Conservation (phyloP, 2,888 invertebrate species). For the Cenopis cana region DNA sequence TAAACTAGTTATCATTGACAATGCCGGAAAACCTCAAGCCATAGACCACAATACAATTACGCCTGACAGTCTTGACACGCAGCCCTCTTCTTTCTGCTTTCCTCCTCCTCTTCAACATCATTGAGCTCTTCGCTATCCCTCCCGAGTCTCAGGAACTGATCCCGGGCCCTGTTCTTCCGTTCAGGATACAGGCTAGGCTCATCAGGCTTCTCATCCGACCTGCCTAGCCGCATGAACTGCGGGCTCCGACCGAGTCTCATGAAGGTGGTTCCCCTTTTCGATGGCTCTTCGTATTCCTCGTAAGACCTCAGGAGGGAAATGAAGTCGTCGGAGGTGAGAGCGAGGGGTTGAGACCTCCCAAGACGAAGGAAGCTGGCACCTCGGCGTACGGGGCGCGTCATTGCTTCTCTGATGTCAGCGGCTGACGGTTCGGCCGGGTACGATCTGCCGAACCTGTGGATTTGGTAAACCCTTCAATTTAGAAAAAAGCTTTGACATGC, state of each 20-base stretch:
- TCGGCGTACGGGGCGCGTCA: slow-evolving; percentile 66
- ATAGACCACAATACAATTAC: slow-evolving; percentile 57
- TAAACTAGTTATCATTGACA: neutral
- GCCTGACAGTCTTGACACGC: slow-evolving; percentile 70
- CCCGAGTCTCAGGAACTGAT: slow-evolving; percentile 77
- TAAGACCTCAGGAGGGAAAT: slow-evolving; percentile 69
- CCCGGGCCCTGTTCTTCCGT: slow-evolving; percentile 73
- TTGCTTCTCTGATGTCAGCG: slow-evolving; percentile 70
- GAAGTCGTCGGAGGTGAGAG: slow-evolving; percentile 71
- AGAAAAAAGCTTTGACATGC: slow-evolving; percentile 40
- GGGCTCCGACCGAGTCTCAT: slow-evolving; percentile 75
- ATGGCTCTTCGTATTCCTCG: slow-evolving; percentile 68
- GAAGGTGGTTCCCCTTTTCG: slow-evolving; percentile 70
- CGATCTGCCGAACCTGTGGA: slow-evolving; percentile 74
- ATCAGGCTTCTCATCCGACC: slow-evolving; percentile 67
- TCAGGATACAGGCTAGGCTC: slow-evolving; percentile 66
- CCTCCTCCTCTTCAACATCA: slow-evolving; percentile 62
- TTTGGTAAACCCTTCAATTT: slow-evolving; percentile 43
- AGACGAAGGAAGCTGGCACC: slow-evolving; percentile 77
- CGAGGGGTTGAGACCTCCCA: slow-evolving; percentile 71
- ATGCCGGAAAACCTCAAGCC: slow-evolving; percentile 44
- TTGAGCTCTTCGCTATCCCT: slow-evolving; percentile 73
- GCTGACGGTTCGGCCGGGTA: slow-evolving; percentile 75
- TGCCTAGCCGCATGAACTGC: slow-evolving; percentile 80
- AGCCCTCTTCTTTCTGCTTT: slow-evolving; percentile 70